Base-by-base conservation (phyloP, 2,113 vertebrate species). In the Gymnobelideus leadbeateri region DNA sequence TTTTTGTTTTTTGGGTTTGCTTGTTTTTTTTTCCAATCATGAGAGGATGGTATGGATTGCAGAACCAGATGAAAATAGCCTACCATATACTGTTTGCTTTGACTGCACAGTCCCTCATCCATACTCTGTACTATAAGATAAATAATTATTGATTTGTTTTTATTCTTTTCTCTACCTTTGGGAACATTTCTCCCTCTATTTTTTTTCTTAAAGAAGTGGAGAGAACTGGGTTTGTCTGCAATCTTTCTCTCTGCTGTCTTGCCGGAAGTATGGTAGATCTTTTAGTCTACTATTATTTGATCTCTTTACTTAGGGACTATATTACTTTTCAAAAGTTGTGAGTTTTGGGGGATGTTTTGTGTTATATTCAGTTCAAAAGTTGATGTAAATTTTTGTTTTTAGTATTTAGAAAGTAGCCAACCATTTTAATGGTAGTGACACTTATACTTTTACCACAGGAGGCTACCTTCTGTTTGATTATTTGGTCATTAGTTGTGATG, bases 401-500 rank as follows among this genome's bases (percentile, higher is more conserved):
- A 43, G 5, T 84, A 6, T 21, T 84, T 68, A 68, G 57, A 37
- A 84, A 84, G 7, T 84, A 84, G 3, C 14, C 61, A 14, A 19
- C 14, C 4, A 16, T n/a, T 77, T n/a, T 6, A 84, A 43, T 49
- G 4, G 21, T 84, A 8, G 3, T 43, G 19, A 84, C 68, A 84
- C 7, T 68, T 37, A 43, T 4, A 77, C 6, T 43, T 84, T 84
- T 19, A 21, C 14, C 19, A 37, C 19, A 23, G n/a, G 16, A 23
- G 26, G 1, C 0, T 43, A 5, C 6, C 19, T 84, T 84, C n/a
- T 43, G 16, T 77, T 77, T 96, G 21, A 84, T 61, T 37, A 51
- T 93, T 97, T 97, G 91, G 94, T 90, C 47, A 90, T 50, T 8
- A 50, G 97, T 77, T 37, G 51, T 93, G 68, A 96, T 94, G 68